Evolutionary conservation across 2,888 invertebrate species (phyloP), one percentile per base, ranked within the genome.

Genomic region (Allacma fusca): DNA sequence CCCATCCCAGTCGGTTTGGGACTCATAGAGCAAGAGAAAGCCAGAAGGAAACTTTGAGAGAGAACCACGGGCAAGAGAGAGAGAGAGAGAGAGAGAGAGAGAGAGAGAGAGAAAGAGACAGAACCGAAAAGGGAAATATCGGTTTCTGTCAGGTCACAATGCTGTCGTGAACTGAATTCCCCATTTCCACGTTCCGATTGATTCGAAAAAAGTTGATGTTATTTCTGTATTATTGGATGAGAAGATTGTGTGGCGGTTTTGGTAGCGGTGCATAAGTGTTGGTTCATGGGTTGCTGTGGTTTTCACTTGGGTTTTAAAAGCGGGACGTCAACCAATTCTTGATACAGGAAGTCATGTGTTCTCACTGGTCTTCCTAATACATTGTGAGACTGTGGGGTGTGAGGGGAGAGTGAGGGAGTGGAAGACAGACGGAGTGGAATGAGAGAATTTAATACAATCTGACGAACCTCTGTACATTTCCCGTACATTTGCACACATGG

Each of bases 131-230:
- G 2, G 19, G 50, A 16, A 16, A 50, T 50, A 50, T 50, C 7
- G 50, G 19, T 16, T 13, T 50, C 50, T 50, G 50, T 50, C 50
- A 50, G 50, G 50, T 50, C 50, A 50, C 5, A 34, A 9, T n/a
- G 19, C 16, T 50, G 50, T 16, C 50, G 50, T 50, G 50, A 4
- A 50, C n/a, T 19, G 19, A 50, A 50, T 50, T 50, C 2, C 16
- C 50, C n/a, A 50, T 50, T 50, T 50, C 50, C 50, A 50, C n/a
- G 50, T 50, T 50, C 50, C 19, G 50, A 50, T 50, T 13, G 50
- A 50, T 50, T 50, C 16, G 19, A 50, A n/a, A 50, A 50, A 13
- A 13, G 16, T 50, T 13, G 50, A 50, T 34, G 34, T 34, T 34
- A 34, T 34, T 34, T 34, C 34, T 50, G 16, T 1, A 50, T 50